Base-by-base conservation (phyloP, 2,797 vertebrate genomes). In the Pteropus rufus region DNA sequence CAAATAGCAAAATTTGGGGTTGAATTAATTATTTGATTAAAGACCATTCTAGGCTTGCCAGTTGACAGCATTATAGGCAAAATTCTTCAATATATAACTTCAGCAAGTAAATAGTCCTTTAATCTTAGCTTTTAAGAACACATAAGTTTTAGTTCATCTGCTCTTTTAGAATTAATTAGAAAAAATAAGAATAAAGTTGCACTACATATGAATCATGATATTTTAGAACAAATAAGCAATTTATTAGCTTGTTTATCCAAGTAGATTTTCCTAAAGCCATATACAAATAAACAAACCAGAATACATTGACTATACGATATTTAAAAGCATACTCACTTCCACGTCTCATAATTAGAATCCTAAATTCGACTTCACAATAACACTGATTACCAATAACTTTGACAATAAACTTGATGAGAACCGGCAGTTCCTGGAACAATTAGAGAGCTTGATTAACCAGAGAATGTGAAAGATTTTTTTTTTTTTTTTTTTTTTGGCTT, bases 361-460 rank as follows among this genome's bases (percentile, higher is more conserved):
- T 21, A 41, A 62, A 7, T 93, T 36, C 80, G 65, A 89, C 92
- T 94, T 90, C 4, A 76, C 44, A 44, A 29, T 85, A 87, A 24
- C 7, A 62, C 36, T 95, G 46, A 76, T 95, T 89, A 21, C 24
- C 82, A 91, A 81, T 93, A 72, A 88, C 36, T 96, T 93, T 85
- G 72, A 81, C 5, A 96, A 92, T 90, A 86, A 87, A 77, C 11
- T 83, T 79, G 65, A 67, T 69, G n/a, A 96, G n/a, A 80, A 34
- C 3, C 44, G 18, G 44, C 34, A 87, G 44, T 85, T 91, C 31
- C 36, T 36, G 34, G 65, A 69, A 58, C 7, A 95, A 12, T 76
- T 69, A 72, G 21, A 23, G 56, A 44, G 19, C 24, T 93, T 36
- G 1, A 82, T 96, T 94, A 97, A 46, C 16, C 5, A 75, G 29